These are phyloP conservation scores for Myopa testacea DNA, from an alignment of 2,888 invertebrate species.

Conservation along the genomic window DNA sequence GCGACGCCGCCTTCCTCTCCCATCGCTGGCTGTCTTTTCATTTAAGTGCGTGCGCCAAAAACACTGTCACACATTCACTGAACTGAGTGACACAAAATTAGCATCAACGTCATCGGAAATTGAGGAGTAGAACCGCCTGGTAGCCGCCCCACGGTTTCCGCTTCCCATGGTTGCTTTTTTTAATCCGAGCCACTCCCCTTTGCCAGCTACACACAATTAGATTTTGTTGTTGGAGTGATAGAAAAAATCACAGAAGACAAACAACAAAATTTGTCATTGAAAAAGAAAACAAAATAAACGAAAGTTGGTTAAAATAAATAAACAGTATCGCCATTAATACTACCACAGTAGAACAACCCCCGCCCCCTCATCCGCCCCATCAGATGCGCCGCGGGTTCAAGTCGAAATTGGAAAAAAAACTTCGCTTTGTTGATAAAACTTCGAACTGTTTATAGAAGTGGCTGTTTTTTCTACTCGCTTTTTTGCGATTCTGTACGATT, in stretches of 20 bases:
- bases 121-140: conserved; percentile 9
- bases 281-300: background rate
- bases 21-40: background rate
- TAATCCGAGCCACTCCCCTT: too few species aligned
- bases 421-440: too few species aligned
- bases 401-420: too few species aligned
- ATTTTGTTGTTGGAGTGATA: background rate
- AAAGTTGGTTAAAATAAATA: too few species aligned
- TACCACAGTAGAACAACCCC: too few species aligned
- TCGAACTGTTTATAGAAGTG: too few species aligned
- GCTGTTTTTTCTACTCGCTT: too few species aligned
- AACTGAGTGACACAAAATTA: conserved; percentile 63
- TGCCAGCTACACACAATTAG: background rate
- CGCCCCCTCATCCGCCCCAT: too few species aligned
- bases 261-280: background rate
- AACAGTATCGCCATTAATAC: too few species aligned
- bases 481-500: background rate
- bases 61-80: conserved; percentile 46
- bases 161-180: background rate
- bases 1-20: too few species aligned
- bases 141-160: conserved; percentile 8
- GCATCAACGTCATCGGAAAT: conserved; percentile 49
- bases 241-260: background rate
- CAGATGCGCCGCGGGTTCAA: too few species aligned
- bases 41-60: conserved; percentile 37